Percentiles rank a stretch among this genome's conserved stretches.
These are phyloP conservation scores for Shargacucullia verbasci DNA, from an alignment of 2,888 invertebrate species.

Conservation along the genomic window DNA sequence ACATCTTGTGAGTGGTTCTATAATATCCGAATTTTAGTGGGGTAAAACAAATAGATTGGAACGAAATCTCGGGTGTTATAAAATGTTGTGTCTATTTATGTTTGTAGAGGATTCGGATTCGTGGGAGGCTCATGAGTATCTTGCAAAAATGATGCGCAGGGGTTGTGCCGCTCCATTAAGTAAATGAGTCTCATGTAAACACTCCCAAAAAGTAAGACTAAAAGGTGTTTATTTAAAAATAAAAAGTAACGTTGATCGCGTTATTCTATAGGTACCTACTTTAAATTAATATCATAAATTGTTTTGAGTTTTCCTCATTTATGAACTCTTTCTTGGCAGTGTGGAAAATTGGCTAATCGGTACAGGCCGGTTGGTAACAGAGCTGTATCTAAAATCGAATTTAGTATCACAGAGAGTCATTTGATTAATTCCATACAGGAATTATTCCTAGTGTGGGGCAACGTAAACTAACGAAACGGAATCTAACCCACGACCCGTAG, in stretches of 20 bases:
- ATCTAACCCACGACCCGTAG: too few species aligned
- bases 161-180: conserved; percentile 37
- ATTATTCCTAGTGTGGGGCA: too few species aligned
- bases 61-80: conserved; percentile 1
- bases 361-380: too few species aligned
- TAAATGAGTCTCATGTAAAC: conserved; percentile 40
- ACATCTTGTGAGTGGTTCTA: too few species aligned
- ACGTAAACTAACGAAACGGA: too few species aligned
- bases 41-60: not conserved
- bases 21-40: not conserved
- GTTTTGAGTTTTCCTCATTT: too few species aligned
- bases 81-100: conserved; percentile 3
- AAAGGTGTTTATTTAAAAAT: conserved; percentile 23
- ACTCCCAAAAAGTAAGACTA: conserved; percentile 19
- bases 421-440: too few species aligned
- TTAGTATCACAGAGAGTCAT: too few species aligned
- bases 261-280: conserved; percentile 8
- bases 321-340: too few species aligned
- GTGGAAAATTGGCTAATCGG: too few species aligned
- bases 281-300: not conserved
- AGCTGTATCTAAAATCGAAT: too few species aligned
- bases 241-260: conserved; percentile 3
- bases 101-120: conserved; percentile 14
- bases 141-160: conserved; percentile 25
- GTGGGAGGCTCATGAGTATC: conserved; percentile 23